Evolutionary conservation across 2,797 vertebrate genomes (phyloP).

Genomic region (Lophius americanus): DNA sequence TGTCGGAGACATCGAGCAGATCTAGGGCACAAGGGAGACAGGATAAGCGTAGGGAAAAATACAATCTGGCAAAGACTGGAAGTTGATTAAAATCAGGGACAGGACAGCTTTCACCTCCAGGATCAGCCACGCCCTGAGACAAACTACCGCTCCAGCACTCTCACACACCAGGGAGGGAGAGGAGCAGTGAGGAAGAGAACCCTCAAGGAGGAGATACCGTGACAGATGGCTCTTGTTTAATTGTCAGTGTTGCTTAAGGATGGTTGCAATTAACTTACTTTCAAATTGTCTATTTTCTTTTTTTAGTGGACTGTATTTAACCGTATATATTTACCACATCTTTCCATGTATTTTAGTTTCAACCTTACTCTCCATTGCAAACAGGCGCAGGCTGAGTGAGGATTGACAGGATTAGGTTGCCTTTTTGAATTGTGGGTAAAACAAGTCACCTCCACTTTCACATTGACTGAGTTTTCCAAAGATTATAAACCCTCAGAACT

Average conservation of each 20-base stretch:
- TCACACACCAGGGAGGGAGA: too few species aligned
- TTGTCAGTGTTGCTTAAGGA: conserved; percentile 3
- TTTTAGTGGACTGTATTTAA: conserved; percentile 2
- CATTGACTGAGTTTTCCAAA: conserved; percentile 73
- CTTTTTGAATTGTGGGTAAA: conserved; percentile 73
- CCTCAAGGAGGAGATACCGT: too few species aligned
- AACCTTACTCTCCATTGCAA: conserved; percentile 67
- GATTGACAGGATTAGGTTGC: conserved; percentile 64
- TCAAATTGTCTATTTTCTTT: background rate
- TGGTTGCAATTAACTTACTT: background rate
- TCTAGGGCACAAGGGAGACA: too few species aligned
- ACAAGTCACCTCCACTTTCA: conserved; percentile 67
- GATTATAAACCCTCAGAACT: conserved; percentile 69
- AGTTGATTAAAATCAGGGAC: too few species aligned
- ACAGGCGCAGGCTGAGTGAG: conserved; percentile 70
- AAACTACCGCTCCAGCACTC: too few species aligned
- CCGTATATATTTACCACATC: conserved; percentile 23
- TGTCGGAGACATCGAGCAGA: too few species aligned
- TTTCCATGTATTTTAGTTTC: conserved; percentile 65
- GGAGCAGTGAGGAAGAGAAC: too few species aligned
- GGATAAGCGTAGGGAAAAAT: too few species aligned
- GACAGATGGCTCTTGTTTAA: too few species aligned
- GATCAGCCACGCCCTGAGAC: too few species aligned
- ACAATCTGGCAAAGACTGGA: too few species aligned
- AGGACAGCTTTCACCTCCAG: too few species aligned